phyloP scores from a whole-genome alignment of 92 coral and sea anemone species.

The Epizoanthus scotinus region DNA sequence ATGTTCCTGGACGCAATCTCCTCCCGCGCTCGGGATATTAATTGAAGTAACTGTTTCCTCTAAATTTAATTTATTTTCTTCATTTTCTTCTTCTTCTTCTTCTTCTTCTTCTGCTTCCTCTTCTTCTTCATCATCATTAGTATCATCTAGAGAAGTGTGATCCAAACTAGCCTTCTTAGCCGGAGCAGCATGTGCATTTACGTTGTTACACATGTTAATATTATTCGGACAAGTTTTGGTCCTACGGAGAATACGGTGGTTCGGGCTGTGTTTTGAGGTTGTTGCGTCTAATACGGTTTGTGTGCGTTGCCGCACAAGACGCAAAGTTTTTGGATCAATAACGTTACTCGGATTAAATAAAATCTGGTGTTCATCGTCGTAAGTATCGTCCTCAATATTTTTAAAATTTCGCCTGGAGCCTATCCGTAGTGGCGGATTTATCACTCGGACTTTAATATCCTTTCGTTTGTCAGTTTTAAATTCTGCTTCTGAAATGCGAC shows the following conservation, averaged over 20 bases:
- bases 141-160: neutral
- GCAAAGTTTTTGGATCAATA: constrained; percentile 14
- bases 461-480: constrained; percentile 34
- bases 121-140: neutral
- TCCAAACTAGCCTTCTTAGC: neutral
- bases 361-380: constrained; percentile 46
- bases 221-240: constrained; percentile 23
- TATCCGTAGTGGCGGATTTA: constrained; percentile 67
- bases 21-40: neutral
- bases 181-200: neutral
- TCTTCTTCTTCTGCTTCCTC: neutral
- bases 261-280: neutral
- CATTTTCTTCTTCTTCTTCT: no score
- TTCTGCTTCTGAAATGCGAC: neutral
- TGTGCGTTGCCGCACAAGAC: neutral
- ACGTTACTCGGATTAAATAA: constrained; percentile 25
- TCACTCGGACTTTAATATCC: constrained; percentile 59
- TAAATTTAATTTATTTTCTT: neutral
- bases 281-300: neutral
- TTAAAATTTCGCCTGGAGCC: constrained; percentile 80
- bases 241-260: neutral
- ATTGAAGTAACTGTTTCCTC: neutral
- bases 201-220: neutral
- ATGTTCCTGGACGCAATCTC: neutral
- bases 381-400: constrained; percentile 55